phyloP scores from a whole-genome alignment of 1,140 invertebrate genomes.

The Drosophila carrolli region DNA sequence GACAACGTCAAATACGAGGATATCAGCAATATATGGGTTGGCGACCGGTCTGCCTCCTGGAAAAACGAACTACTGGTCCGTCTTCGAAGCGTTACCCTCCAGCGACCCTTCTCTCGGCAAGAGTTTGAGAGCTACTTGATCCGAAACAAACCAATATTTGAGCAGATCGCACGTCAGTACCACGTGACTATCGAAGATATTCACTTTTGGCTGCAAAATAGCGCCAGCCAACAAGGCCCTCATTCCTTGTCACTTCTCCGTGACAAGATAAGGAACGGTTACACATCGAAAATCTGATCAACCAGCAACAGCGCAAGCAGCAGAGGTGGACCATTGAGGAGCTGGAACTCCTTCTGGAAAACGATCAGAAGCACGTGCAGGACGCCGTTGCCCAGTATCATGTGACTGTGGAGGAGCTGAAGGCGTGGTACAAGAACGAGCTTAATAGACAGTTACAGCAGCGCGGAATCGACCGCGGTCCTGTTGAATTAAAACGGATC shows the following conservation, averaged over 20 bases:
- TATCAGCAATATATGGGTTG: constrained; percentile 47
- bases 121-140: constrained; percentile 69
- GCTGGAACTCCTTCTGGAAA: constrained; percentile 49
- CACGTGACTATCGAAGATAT: constrained; percentile 75
- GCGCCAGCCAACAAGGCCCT: constrained; percentile 53
- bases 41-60: constrained; percentile 46
- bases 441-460: constrained; percentile 59
- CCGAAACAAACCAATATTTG: constrained; percentile 52
- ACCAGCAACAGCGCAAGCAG: constrained; percentile 64
- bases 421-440: constrained; percentile 69
- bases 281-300: constrained; percentile 68
- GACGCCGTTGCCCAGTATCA: constrained; percentile 65
- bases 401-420: constrained; percentile 65
- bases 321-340: constrained; percentile 76
- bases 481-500: constrained; percentile 57
- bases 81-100: constrained; percentile 52
- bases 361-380: constrained; percentile 64
- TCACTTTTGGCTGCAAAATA: constrained; percentile 58
- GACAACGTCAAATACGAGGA: constrained; percentile 56
- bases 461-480: constrained; percentile 47
- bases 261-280: constrained; percentile 66
- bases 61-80: constrained; percentile 45
- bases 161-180: constrained; percentile 67
- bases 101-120: constrained; percentile 57
- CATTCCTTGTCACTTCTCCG: constrained; percentile 46